Evolutionary conservation across 2,113 vertebrate genomes (phyloP).

Genomic region (Urocitellus parryii): DNA sequence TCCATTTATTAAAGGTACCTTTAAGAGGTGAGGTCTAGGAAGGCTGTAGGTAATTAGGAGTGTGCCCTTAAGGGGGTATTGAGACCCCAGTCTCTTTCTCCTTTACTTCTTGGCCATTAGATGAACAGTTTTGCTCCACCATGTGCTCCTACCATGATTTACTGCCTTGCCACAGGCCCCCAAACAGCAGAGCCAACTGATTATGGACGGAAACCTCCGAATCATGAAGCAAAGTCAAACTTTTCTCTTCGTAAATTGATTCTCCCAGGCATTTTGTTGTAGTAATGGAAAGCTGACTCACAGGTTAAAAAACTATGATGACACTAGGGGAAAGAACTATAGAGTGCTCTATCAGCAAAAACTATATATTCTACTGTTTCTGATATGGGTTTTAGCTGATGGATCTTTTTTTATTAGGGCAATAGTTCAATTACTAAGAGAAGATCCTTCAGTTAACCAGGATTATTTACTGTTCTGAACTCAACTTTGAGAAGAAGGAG

Average conservation of each 20-base stretch:
- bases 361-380: not conserved
- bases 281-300: not conserved
- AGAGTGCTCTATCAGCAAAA: not conserved
- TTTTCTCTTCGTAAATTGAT: not conserved
- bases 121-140: not conserved
- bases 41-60: not conserved
- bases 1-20: not conserved
- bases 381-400: not conserved
- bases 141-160: not conserved
- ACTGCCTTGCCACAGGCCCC: not conserved
- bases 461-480: not conserved
- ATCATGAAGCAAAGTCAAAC: not conserved
- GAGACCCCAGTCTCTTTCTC: too few species aligned
- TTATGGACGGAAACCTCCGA: not conserved
- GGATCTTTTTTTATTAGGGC: not conserved
- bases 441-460: not conserved
- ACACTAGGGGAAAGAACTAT: not conserved
- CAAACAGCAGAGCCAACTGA: not conserved
- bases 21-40: not conserved
- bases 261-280: not conserved
- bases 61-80: too few species aligned
- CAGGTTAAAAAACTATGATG: not conserved
- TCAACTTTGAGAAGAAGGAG: not conserved
- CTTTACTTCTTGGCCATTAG: not conserved
- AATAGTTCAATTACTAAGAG: not conserved